Evolutionary conservation across 2,797 vertebrate species (phyloP).

Genomic region (Natrix natrix): DNA sequence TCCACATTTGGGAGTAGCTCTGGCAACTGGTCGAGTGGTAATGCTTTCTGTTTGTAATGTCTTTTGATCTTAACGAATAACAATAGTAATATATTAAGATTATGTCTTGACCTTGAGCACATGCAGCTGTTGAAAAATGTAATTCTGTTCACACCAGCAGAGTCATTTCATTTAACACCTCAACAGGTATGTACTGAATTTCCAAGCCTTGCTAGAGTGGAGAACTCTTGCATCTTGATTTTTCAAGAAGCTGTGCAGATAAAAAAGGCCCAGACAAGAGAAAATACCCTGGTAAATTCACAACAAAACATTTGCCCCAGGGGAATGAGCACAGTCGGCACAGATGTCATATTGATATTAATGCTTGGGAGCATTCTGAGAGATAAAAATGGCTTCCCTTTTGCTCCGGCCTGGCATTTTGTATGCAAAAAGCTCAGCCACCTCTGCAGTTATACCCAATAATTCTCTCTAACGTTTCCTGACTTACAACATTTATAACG

Average conservation of each 20-base stretch:
- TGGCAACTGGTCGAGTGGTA: slow-evolving; percentile 31
- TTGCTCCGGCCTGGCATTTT: slow-evolving; percentile 67
- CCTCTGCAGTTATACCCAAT: slow-evolving; percentile 71
- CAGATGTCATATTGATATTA: slow-evolving; percentile 60
- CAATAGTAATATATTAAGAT: slow-evolving; percentile 56
- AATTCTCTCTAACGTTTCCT: slow-evolving; percentile 78
- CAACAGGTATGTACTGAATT: slow-evolving; percentile 63
- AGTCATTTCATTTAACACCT: slow-evolving; percentile 51
- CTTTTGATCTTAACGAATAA: slow-evolving; percentile 61
- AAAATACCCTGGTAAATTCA: slow-evolving; percentile 50
- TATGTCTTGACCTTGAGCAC: slow-evolving; percentile 54
- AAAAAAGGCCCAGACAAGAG: slow-evolving; percentile 22
- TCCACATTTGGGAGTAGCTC: slow-evolving; percentile 45
- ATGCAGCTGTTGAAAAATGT: slow-evolving; percentile 56
- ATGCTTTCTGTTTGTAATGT: slow-evolving; percentile 52
- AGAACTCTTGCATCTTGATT: slow-evolving; percentile 35
- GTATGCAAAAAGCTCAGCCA: slow-evolving; percentile 71
- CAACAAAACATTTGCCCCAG: slow-evolving; percentile 14
- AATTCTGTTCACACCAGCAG: slow-evolving; percentile 54
- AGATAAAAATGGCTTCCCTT: slow-evolving; percentile 68
- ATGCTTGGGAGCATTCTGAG: slow-evolving; percentile 67
- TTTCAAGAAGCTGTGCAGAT: slow-evolving; percentile 31
- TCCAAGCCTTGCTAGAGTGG: slow-evolving; percentile 45
- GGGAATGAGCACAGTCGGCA: slow-evolving; percentile 32
- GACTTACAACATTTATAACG: slow-evolving; percentile 79